These are phyloP conservation scores for Drosophila pseudotalamancana DNA, from an alignment of 2,888 invertebrate species.

Conservation along the genomic window DNA sequence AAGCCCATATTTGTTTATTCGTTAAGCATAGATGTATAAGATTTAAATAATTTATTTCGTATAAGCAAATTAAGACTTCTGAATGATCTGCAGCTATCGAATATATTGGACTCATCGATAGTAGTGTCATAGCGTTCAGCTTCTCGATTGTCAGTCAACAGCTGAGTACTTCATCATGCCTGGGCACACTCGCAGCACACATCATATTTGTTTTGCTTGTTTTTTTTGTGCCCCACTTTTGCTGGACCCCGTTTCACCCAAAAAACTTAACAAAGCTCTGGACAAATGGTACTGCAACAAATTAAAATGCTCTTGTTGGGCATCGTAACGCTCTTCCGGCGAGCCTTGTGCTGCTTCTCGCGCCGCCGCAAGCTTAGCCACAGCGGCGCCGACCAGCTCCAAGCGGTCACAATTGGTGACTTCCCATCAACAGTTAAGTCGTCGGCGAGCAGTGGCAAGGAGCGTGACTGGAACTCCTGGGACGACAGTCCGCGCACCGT, in stretches of 20 bases:
- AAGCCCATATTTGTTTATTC: too few species aligned
- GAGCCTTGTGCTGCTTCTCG: constrained; percentile 87
- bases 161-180: neutral
- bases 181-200: constrained; percentile 41
- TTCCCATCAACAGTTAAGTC: constrained; percentile 25
- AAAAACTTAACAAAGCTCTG: neutral
- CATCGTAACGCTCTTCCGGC: constrained; percentile 85
- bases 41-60: too few species aligned
- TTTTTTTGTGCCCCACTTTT: constrained; percentile 35
- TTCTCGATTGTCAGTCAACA: constrained; percentile 2
- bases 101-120: neutral
- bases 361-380: constrained; percentile 84
- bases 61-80: neutral
- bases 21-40: neutral
- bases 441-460: constrained; percentile 32
- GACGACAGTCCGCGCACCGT: constrained; percentile 86
- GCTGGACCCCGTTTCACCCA: constrained; percentile 14
- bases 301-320: constrained; percentile 86
- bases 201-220: constrained; percentile 60
- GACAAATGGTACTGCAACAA: constrained; percentile 85
- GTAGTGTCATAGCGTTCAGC: constrained; percentile 11
- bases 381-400: constrained; percentile 84
- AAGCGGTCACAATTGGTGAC: constrained; percentile 85
- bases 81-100: neutral
- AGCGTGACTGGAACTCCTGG: constrained; percentile 87